Percentiles rank a stretch among this genome's conserved stretches.
Evolutionary conservation across 2,113 vertebrate species (phyloP).

Genomic region (Aegypius monachus): DNA sequence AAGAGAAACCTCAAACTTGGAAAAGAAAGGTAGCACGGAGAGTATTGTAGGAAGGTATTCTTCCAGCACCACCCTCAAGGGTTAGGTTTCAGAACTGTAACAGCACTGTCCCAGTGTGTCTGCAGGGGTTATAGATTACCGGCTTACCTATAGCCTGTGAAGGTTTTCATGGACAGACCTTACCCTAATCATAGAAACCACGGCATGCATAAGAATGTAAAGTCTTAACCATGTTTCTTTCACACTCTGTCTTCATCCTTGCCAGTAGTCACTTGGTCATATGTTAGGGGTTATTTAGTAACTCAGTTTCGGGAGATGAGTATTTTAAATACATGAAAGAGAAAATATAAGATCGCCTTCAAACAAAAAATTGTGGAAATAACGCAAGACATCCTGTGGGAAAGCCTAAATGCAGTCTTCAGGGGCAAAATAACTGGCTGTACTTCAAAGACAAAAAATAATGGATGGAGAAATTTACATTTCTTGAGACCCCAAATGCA

Average conservation of each 20-base stretch:
- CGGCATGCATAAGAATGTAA: background rate
- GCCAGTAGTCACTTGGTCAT: background rate
- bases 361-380: slow-evolving; percentile 22
- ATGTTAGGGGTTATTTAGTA: background rate
- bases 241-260: background rate
- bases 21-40: background rate
- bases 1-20: background rate
- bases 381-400: slow-evolving; percentile 17
- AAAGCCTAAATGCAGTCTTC: slow-evolving; percentile 27
- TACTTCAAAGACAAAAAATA: slow-evolving; percentile 57
- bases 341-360: background rate
- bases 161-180: background rate
- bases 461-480: slow-evolving; percentile 39
- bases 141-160: background rate
- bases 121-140: background rate
- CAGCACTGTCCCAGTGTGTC: background rate
- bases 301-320: background rate
- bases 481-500: slow-evolving; percentile 10
- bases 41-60: background rate
- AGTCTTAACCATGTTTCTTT: background rate
- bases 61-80: background rate
- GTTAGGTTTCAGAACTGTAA: background rate
- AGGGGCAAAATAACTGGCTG: slow-evolving; percentile 36
- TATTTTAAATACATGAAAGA: slow-evolving; percentile 37
- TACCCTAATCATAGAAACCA: background rate